Conservation (phyloP, 1,140 invertebrate species). For the Hyposmocoma kahamanoa region DNA sequence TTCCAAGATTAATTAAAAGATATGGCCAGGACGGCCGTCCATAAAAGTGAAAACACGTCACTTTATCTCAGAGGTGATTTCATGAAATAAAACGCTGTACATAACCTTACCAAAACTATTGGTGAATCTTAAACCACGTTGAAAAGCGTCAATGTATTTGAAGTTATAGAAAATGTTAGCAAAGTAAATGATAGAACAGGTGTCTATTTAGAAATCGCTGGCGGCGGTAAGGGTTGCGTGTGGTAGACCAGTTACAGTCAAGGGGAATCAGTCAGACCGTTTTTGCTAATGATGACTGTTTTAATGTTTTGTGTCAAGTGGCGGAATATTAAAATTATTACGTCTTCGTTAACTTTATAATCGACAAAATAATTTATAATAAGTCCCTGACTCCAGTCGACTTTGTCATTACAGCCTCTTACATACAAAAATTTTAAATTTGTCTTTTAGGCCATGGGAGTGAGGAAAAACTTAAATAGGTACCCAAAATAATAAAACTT, state of each 20-base stretch:
- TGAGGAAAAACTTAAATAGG: too few species aligned
- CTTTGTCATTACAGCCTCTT: too few species aligned
- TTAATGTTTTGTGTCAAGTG: slow-evolving; percentile 45
- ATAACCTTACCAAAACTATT: slow-evolving; percentile 9
- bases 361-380: too few species aligned
- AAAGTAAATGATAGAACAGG: slow-evolving; percentile 30
- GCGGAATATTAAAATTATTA: slow-evolving; percentile 20
- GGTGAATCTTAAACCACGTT: slow-evolving; percentile 5
- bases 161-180: not conserved
- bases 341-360: too few species aligned
- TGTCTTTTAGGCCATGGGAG: too few species aligned
- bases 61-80: slow-evolving; percentile 36
- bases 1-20: slow-evolving; percentile 72
- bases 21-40: slow-evolving; percentile 38
- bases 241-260: slow-evolving; percentile 52
- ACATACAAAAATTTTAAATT: too few species aligned
- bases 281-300: slow-evolving; percentile 57
- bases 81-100: slow-evolving; percentile 21
- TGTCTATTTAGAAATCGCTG: slow-evolving; percentile 50
- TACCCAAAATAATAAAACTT: too few species aligned
- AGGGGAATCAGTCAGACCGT: slow-evolving; percentile 43
- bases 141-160: slow-evolving; percentile 21
- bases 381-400: too few species aligned
- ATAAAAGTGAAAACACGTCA: slow-evolving; percentile 61
- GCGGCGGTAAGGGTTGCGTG: slow-evolving; percentile 55